phyloP scores from a whole-genome alignment of 2,888 invertebrate species.

The Corbicula japonica region DNA sequence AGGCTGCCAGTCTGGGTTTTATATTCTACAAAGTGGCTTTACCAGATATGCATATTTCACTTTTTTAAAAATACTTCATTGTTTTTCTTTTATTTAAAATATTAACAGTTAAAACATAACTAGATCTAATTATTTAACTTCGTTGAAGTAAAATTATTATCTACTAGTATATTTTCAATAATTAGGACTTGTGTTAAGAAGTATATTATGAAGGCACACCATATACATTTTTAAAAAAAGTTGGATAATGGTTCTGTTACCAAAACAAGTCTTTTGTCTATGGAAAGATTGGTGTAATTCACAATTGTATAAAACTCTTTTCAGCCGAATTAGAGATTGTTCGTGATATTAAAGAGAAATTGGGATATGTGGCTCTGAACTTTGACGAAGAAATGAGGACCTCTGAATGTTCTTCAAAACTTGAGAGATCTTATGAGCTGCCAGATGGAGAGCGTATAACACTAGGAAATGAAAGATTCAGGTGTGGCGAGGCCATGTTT shows the following conservation, averaged over 20 bases:
- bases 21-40: too few relatives aligned
- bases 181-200: neutral
- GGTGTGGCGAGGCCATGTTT: slow-evolving; percentile 81
- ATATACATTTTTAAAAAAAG: neutral
- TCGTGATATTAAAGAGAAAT: slow-evolving; percentile 74
- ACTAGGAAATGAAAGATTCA: slow-evolving; percentile 83
- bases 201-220: neutral
- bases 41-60: too few relatives aligned
- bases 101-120: too few relatives aligned
- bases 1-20: neutral
- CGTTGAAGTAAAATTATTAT: neutral
- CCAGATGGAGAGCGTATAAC: slow-evolving; percentile 84
- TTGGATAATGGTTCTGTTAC: neutral
- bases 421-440: slow-evolving; percentile 82
- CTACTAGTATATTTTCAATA: neutral
- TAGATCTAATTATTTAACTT: neutral
- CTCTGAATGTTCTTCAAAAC: slow-evolving; percentile 86
- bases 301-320: neutral
- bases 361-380: slow-evolving; percentile 68
- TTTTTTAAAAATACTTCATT: too few relatives aligned
- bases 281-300: neutral
- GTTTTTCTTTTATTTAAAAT: too few relatives aligned
- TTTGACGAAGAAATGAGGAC: slow-evolving; percentile 77
- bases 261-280: neutral
- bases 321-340: slow-evolving; percentile 78